phyloP scores from a whole-genome alignment of 2,113 vertebrate genomes.

The Cranoglanis bouderius region DNA sequence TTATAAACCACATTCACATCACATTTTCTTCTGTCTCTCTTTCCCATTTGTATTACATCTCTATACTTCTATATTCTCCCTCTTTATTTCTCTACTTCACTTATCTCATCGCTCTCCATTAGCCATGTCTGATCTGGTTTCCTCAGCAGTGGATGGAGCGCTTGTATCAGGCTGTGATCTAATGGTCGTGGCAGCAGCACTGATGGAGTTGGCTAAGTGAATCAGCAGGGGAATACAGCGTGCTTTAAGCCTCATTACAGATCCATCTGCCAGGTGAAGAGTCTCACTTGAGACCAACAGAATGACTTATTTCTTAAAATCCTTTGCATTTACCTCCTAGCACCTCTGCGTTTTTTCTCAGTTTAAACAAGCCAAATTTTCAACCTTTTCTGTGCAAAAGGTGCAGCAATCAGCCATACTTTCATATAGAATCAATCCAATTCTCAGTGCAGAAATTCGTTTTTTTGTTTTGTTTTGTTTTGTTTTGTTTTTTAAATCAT shows the following conservation, averaged over 20 bases:
- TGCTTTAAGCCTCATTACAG: slow-evolving; percentile 43
- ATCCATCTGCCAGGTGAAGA: slow-evolving; percentile 38
- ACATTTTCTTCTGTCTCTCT: neutral
- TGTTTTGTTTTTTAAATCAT: neutral
- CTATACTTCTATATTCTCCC: neutral
- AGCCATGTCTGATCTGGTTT: slow-evolving; percentile 50
- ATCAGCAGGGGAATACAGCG: slow-evolving; percentile 56
- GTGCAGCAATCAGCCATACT: neutral
- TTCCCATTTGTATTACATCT: neutral
- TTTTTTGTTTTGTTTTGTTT: too few species aligned
- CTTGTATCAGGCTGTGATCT: slow-evolving; percentile 60
- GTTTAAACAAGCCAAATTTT: neutral
- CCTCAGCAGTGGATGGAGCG: slow-evolving; percentile 29
- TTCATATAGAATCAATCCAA: neutral
- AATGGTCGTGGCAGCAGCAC: slow-evolving; percentile 56
- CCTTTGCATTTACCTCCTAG: slow-evolving; percentile 17
- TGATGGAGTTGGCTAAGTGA: slow-evolving; percentile 46
- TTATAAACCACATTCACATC: neutral
- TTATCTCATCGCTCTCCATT: slow-evolving; percentile 39
- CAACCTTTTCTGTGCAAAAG: neutral
- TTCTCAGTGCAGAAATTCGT: neutral
- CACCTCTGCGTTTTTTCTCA: neutral
- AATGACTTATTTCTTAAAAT: slow-evolving; percentile 24
- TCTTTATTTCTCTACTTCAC: neutral
- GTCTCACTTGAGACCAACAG: slow-evolving; percentile 18